These are phyloP conservation scores for Rhinogobius similis DNA, from an alignment of 2,113 vertebrate genomes.

Conservation along the genomic window DNA sequence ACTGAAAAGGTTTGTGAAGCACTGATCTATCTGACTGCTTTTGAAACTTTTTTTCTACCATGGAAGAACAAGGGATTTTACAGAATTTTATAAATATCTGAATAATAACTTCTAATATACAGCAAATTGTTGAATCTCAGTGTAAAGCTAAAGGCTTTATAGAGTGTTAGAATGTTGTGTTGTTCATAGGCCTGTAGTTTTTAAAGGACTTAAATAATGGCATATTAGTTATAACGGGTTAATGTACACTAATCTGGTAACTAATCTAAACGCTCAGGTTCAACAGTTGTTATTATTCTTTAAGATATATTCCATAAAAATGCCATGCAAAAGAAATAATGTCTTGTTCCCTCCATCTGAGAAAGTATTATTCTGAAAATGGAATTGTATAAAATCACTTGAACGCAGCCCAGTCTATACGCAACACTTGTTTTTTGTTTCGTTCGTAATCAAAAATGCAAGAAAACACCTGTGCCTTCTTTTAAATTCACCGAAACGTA, in stretches of 20 bases:
- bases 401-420: not conserved
- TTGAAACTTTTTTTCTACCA: too few species aligned
- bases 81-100: not conserved
- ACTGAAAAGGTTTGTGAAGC: too few species aligned
- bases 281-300: too few species aligned
- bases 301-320: not conserved
- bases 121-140: not conserved
- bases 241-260: not conserved
- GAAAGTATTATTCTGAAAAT: too few species aligned
- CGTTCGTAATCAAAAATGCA: conserved; percentile 20
- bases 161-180: not conserved
- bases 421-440: not conserved
- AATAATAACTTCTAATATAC: not conserved
- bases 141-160: too few species aligned
- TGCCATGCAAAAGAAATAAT: not conserved
- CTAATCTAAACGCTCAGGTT: too few species aligned
- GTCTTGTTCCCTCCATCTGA: too few species aligned
- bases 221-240: not conserved
- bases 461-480: conserved; percentile 55
- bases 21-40: too few species aligned
- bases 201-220: not conserved
- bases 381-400: not conserved
- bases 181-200: not conserved
- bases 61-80: too few species aligned
- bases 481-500: not conserved